A percentile compares a stretch with the other conserved stretches of the same genome.
These are phyloP conservation scores for Rhopilema esculentum DNA, from an alignment of 30 jellyfish, hydroid and myxozoan genomes.

Conservation along the genomic window DNA sequence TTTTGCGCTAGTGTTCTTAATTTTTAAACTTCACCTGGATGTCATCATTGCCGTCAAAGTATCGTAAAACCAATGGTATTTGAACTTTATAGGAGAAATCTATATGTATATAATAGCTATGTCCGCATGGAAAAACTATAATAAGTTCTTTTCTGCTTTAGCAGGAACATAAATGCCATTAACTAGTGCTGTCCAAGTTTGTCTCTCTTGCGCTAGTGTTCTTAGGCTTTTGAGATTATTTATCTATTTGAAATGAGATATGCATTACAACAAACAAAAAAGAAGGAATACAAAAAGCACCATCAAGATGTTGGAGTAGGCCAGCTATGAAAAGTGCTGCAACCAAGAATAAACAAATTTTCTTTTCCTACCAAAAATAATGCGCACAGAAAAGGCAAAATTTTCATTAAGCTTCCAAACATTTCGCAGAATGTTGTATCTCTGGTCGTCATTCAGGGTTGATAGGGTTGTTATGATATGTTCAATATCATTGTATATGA, in stretches of 20 bases:
- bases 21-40: slow-evolving; percentile 25
- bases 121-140: too few species aligned
- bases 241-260: too few species aligned
- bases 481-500: not conserved
- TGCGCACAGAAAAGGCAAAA: not conserved
- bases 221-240: too few species aligned
- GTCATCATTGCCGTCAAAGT: slow-evolving; percentile 3
- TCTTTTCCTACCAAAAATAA: not conserved
- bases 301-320: slow-evolving; percentile 19
- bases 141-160: too few species aligned
- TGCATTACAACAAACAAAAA: slow-evolving; percentile 13
- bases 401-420: slow-evolving; percentile 5
- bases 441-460: not conserved
- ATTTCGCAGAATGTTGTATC: slow-evolving; percentile 1
- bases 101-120: too few species aligned
- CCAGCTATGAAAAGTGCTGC: slow-evolving; percentile 1
- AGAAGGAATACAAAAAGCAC: slow-evolving; percentile 32
- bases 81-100: slow-evolving; percentile 45
- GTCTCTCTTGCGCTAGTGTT: too few species aligned
- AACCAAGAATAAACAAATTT: slow-evolving; percentile 1
- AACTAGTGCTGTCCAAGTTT: too few species aligned
- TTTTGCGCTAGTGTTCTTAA: too few species aligned
- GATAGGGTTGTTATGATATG: not conserved
- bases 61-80: slow-evolving; percentile 50
- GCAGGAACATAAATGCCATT: too few species aligned